Percentiles rank a stretch among this genome's conserved stretches.
Conservation (phyloP, 2,797 vertebrate genomes). For the Pantherophis vulpinus region DNA sequence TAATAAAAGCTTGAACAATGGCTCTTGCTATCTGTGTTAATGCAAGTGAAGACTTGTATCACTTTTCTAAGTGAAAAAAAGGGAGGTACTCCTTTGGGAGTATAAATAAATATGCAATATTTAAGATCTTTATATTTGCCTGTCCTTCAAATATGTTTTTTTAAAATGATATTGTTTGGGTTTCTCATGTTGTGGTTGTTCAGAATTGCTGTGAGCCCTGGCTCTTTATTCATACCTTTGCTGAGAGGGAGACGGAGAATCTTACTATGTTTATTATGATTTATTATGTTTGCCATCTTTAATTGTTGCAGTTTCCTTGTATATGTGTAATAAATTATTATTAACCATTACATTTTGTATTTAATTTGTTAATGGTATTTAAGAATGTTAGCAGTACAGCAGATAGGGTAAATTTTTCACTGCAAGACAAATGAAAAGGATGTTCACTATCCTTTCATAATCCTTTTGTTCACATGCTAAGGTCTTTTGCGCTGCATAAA, state of each 20-base stretch:
- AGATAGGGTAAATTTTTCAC: background rate
- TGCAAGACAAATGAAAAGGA: background rate
- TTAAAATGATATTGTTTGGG: background rate
- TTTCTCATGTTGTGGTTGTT: background rate
- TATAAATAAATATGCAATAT: background rate
- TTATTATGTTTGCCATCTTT: background rate
- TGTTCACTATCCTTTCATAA: background rate
- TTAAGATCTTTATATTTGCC: background rate
- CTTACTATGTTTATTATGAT: background rate
- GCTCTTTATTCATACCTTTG: background rate
- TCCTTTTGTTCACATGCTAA: background rate
- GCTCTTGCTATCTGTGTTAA: background rate
- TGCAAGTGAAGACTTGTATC: slow-evolving; percentile 23
- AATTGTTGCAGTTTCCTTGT: background rate
- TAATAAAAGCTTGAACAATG: slow-evolving; percentile 28
- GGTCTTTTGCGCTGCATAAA: background rate
- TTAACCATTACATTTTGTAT: background rate
- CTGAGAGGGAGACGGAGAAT: background rate
- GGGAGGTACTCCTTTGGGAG: background rate
- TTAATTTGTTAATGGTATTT: background rate
- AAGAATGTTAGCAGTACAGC: background rate
- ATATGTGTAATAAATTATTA: background rate
- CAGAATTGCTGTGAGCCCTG: background rate
- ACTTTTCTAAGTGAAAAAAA: background rate
- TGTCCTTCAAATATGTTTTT: background rate